Conservation (phyloP, 2,888 invertebrate genomes). For the Pocota personata region DNA sequence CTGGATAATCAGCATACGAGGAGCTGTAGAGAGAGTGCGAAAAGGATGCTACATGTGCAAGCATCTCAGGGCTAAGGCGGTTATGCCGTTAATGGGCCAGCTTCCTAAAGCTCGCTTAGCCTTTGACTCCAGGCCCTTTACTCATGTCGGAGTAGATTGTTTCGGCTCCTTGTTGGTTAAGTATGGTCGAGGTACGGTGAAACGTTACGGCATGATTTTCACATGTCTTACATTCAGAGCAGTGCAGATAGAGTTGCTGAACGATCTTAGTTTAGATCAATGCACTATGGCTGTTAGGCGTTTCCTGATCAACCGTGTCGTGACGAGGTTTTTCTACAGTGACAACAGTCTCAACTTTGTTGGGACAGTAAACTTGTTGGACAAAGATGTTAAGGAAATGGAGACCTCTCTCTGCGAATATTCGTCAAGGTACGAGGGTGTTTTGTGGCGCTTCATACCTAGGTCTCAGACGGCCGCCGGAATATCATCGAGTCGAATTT, state of each 20-base stretch:
- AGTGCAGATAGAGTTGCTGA: no score
- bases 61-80: not conserved
- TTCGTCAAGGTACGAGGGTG: no score
- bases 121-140: not conserved
- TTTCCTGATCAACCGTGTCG: no score
- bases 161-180: no score
- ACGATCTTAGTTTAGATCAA: no score
- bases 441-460: conserved; percentile 21
- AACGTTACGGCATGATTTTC: not conserved
- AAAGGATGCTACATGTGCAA: not conserved
- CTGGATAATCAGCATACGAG: conserved; percentile 9
- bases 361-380: not conserved
- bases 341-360: conserved; percentile 9
- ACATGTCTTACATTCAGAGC: not conserved
- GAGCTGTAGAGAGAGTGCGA: no score
- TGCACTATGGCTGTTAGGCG: no score
- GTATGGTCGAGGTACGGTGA: not conserved
- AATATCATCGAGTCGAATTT: no score
- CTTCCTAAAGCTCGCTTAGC: not conserved
- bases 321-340: no score
- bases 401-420: no score
- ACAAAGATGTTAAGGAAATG: conserved; percentile 11
- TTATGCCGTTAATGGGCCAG: conserved; percentile 2
- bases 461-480: no score
- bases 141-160: no score